Evolutionary conservation across 1,140 invertebrate genomes (phyloP).

Genomic region (Acromyrmex charruanus): DNA sequence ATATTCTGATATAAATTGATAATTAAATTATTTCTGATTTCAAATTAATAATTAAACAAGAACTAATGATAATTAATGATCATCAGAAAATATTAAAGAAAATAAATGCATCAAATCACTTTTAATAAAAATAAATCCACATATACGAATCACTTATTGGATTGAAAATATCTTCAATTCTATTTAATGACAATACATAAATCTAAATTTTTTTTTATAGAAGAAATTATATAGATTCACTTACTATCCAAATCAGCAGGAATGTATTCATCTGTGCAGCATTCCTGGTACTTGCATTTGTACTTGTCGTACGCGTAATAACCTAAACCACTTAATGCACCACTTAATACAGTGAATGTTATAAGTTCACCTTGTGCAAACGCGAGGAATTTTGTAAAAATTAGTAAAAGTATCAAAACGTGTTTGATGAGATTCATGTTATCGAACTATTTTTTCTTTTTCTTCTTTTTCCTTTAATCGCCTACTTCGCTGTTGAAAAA

Average conservation of each 20-base stretch:
- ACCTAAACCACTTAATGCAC: not conserved
- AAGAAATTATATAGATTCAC: not conserved
- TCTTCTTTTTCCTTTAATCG: not conserved
- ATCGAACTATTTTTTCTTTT: too few relatives aligned
- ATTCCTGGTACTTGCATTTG: slow-evolving; percentile 82
- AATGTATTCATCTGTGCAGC: slow-evolving; percentile 85
- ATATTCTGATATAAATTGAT: too few relatives aligned
- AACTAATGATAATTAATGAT: not conserved
- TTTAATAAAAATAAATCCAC: not conserved
- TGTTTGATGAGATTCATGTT: slow-evolving; percentile 54
- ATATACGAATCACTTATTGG: not conserved
- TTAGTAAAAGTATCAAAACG: not conserved
- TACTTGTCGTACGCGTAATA: not conserved
- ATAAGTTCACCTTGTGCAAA: slow-evolving; percentile 36
- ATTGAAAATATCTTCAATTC: not conserved
- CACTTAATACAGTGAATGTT: not conserved
- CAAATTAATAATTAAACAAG: not conserved
- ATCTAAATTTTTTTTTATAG: not conserved
- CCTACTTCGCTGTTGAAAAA: not conserved
- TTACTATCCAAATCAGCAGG: slow-evolving; percentile 77
- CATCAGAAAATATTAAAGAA: not conserved
- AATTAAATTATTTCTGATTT: not conserved
- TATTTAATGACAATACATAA: not conserved
- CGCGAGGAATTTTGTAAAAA: not conserved
- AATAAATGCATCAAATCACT: not conserved